These are phyloP conservation scores for Lycopodina hypogea DNA, from an alignment of 37 sponge, comb jelly and placozoan species.

Conservation along the genomic window DNA sequence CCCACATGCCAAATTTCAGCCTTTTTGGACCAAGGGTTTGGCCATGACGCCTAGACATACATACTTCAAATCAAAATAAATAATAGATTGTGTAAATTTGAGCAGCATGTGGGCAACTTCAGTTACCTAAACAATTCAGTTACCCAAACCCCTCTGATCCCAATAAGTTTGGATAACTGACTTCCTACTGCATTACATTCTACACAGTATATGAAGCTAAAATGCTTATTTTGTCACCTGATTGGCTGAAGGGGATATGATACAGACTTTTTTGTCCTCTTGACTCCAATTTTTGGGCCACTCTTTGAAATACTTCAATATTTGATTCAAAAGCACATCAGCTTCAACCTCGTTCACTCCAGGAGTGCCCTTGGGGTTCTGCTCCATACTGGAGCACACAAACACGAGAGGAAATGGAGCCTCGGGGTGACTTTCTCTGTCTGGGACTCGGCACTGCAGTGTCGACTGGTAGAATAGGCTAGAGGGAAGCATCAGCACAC, in stretches of 20 bases:
- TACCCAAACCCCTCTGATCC: too few relatives aligned
- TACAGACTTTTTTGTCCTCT: constrained; percentile 27
- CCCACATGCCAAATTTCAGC: too few relatives aligned
- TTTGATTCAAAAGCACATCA: constrained; percentile 15
- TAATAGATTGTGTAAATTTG: too few relatives aligned
- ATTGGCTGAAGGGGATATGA: constrained; percentile 45
- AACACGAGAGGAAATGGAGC: constrained; percentile 51
- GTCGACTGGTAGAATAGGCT: constrained; percentile 63
- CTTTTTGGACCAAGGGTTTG: too few relatives aligned
- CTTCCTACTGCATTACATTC: too few relatives aligned
- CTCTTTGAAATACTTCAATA: constrained; percentile 18
- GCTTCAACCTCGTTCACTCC: constrained; percentile 24
- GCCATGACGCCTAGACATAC: too few relatives aligned
- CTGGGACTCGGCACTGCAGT: constrained; percentile 21
- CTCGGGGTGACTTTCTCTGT: constrained; percentile 32
- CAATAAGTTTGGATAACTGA: too few relatives aligned
- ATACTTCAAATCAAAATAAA: too few relatives aligned
- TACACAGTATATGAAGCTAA: not conserved
- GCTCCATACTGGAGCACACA: constrained; percentile 32
- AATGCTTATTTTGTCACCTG: constrained; percentile 32
- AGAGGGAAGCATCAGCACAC: constrained; percentile 58
- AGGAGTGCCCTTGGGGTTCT: not conserved
- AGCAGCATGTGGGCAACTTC: too few relatives aligned
- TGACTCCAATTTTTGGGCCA: constrained; percentile 57
- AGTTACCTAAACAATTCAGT: too few relatives aligned